Evolutionary conservation across 2,888 invertebrate genomes (phyloP), one percentile per base, ranked within the genome.

Genomic region (Rhagium mordax): DNA sequence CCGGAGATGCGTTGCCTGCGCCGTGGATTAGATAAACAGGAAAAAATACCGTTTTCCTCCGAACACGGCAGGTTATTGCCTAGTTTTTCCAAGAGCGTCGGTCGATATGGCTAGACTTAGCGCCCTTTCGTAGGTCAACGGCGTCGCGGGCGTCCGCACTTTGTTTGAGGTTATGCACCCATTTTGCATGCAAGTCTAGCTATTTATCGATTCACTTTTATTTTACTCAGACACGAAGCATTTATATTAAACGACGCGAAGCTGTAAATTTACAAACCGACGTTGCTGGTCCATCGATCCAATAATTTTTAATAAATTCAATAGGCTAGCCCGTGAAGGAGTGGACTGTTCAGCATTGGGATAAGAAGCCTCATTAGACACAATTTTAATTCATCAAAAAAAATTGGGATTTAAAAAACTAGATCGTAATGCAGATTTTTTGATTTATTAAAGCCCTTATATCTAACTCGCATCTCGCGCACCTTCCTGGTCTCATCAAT

Each of bases 31-130:
- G n/a, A 41, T 41, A 41, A 61, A 69, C 10, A 60, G 15, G 64
- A 69, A 70, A 71, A 49, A 65, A 65, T 20, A 13, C 27, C 29
- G 41, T 51, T 69, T 71, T 61, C 62, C 65, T 64, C 55, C 67
- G 27, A 51, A 51, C 16, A 18, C 4, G 33, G 68, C 65, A 72
- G 80, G 76, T 77, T 76, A 77, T 76, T 70, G 78, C 77, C 78
- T 76, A 79, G 74, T 79, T 83, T 79, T 79, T 74, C 74, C 76
- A 70, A 73, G 76, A 79, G 74, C 70, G 73, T 82, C 84, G 88
- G 87, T 89, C 89, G 89, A 89, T 89, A 87, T 84, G 89, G 87
- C 89, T 89, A 89, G 89, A 89, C 89, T 82, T 51, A 79, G 77
- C 81, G 82, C 85, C 82, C 83, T 83, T 81, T 82, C 84, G 80